Evolutionary conservation across 2,113 vertebrate genomes (phyloP).

Genomic region (Atlantisia rogersi): DNA sequence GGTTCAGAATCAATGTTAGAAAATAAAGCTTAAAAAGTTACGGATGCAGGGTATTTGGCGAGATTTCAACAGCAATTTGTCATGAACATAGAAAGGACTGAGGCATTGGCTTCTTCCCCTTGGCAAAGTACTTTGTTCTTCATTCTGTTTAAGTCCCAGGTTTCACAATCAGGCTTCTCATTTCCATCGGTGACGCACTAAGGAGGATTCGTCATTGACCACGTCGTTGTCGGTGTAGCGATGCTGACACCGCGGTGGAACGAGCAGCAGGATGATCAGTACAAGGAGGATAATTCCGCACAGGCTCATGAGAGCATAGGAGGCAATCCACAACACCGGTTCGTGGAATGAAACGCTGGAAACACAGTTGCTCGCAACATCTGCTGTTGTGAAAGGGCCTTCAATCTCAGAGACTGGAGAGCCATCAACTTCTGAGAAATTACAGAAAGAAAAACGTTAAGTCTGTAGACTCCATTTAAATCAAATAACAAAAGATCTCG

Average conservation of each 20-base stretch:
- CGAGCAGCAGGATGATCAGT: conserved; percentile 82
- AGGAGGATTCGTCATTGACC: conserved; percentile 92
- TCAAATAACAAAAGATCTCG: neutral
- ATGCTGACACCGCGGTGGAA: conserved; percentile 75
- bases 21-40: conserved; percentile 71
- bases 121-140: neutral
- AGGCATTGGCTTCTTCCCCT: neutral
- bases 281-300: conserved; percentile 86
- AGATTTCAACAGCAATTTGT: conserved; percentile 10
- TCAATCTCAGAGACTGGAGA: conserved; percentile 85
- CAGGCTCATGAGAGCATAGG: conserved; percentile 88
- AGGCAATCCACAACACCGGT: conserved; percentile 89
- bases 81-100: neutral
- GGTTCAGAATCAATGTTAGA: conserved; percentile 64
- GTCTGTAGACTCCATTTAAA: neutral
- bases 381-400: conserved; percentile 88
- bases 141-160: neutral
- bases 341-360: conserved; percentile 69
- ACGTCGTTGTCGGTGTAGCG: conserved; percentile 70
- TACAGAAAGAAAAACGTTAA: neutral
- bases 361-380: conserved; percentile 85
- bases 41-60: conserved; percentile 24
- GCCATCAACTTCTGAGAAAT: conserved; percentile 78
- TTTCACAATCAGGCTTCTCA: conserved; percentile 61
- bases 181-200: conserved; percentile 94